Base-by-base conservation (phyloP, 2,888 invertebrate species). In the Dicranocentrus wangi region DNA sequence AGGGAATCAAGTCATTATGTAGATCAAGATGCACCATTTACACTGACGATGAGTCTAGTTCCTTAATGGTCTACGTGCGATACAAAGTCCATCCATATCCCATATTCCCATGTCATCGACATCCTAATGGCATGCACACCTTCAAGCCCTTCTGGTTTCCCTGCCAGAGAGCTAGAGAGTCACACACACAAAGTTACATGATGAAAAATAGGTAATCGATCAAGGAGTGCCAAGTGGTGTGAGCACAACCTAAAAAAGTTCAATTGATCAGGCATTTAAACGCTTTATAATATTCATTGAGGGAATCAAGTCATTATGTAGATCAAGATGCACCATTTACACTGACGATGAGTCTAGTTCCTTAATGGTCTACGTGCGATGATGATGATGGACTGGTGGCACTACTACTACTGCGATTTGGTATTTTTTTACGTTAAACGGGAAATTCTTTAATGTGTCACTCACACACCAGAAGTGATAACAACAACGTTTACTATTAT, bases 371-470 rank as follows among this genome's bases (percentile, higher is more conserved):
- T n/a, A n/a, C n/a, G n/a, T n/a, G n/a, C n/a, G n/a, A n/a, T n/a
- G n/a, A n/a, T n/a, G n/a, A n/a, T n/a, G n/a, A n/a, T n/a, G n/a
- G n/a, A n/a, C n/a, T n/a, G n/a, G n/a, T n/a, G n/a, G n/a, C n/a
- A n/a, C n/a, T n/a, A n/a, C n/a, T n/a, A n/a, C n/a, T n/a, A n/a
- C n/a, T n/a, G n/a, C n/a, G n/a, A n/a, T n/a, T n/a, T n/a, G n/a
- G n/a, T n/a, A n/a, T n/a, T n/a, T n/a, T n/a, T n/a, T n/a, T n/a
- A n/a, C 15, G 47, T 15, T 47, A 55, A 55, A 55, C 55, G 55
- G 55, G 55, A 55, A 55, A 55, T 55, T 39, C 5, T 51, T 55
- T 61, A 55, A 60, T 60, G 60, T 60, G 32, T 61, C 28, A 61
- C 61, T 28, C 61, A 17, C 28, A 61, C 61, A 61, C 32, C 61